phyloP scores from a whole-genome alignment of 2,797 vertebrate genomes.

The Gymnothorax javanicus region DNA sequence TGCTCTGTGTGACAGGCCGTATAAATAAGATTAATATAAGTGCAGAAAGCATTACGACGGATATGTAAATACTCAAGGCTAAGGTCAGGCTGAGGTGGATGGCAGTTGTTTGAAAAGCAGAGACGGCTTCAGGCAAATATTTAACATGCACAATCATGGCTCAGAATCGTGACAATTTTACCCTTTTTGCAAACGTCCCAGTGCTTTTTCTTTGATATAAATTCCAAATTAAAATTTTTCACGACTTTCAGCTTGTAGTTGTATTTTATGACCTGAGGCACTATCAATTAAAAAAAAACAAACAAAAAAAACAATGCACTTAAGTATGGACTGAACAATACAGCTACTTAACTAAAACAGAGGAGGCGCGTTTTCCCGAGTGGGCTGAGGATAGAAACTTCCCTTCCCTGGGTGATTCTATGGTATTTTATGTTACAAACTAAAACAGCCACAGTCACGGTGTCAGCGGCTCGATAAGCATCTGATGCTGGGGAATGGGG shows the following conservation, averaged over 20 bases:
- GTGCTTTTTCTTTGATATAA: neutral
- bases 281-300: too few species aligned
- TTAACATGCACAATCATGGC: neutral
- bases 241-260: too few species aligned
- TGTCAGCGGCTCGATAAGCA: neutral
- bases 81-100: neutral
- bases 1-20: neutral
- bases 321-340: too few species aligned
- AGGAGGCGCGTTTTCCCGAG: neutral
- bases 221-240: neutral
- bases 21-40: neutral
- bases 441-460: neutral
- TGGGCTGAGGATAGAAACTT: neutral
- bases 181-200: neutral
- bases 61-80: neutral
- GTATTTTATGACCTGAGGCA: too few species aligned
- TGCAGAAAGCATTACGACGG: neutral
- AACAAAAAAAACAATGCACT: neutral
- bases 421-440: neutral
- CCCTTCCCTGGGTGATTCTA: neutral
- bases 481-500: neutral
- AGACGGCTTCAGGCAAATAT: neutral
- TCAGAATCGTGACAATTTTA: too few species aligned
- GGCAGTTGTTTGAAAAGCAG: neutral
- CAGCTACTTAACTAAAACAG: too few species aligned